Percentiles rank a stretch among this genome's conserved stretches.
phyloP scores from a whole-genome alignment of 2,113 vertebrate species.

The Lipotes vexillifer region DNA sequence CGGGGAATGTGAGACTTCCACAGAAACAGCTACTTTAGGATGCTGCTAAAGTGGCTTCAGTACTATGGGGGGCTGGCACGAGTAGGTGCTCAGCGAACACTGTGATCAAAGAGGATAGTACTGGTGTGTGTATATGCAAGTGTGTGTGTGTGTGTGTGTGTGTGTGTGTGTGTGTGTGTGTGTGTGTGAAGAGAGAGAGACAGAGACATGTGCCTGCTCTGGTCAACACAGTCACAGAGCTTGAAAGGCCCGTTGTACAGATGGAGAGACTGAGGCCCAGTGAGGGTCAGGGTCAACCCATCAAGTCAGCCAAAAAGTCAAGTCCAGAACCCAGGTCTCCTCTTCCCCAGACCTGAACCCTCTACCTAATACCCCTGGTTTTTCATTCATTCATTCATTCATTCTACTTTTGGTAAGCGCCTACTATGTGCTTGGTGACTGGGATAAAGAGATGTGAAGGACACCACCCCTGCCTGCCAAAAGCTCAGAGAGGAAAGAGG shows the following conservation, averaged over 20 bases:
- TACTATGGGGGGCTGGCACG: rapidly evolving
- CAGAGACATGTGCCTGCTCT: background rate
- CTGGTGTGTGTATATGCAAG: rapidly evolving
- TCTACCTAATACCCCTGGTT: background rate
- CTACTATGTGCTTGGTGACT: background rate
- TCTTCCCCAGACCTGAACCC: background rate
- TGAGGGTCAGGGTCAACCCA: background rate
- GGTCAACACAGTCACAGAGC: background rate
- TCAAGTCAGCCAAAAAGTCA: background rate
- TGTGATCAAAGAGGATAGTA: background rate
- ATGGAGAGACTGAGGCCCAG: background rate
- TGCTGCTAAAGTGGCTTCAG: background rate
- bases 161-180: background rate
- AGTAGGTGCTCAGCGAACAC: background rate
- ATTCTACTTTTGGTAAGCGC: background rate
- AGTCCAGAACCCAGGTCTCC: background rate
- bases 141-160: background rate
- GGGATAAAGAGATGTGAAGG: background rate
- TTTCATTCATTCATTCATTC: background rate
- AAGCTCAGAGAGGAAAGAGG: background rate
- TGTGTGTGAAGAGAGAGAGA: background rate
- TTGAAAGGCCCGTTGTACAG: background rate
- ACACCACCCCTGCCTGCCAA: background rate
- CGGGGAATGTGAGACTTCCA: background rate
- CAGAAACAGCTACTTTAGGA: background rate